A percentile compares a stretch with the other conserved stretches of the same genome.
phyloP scores from a whole-genome alignment of 1,140 invertebrate species.

The Dysdera silvatica region DNA sequence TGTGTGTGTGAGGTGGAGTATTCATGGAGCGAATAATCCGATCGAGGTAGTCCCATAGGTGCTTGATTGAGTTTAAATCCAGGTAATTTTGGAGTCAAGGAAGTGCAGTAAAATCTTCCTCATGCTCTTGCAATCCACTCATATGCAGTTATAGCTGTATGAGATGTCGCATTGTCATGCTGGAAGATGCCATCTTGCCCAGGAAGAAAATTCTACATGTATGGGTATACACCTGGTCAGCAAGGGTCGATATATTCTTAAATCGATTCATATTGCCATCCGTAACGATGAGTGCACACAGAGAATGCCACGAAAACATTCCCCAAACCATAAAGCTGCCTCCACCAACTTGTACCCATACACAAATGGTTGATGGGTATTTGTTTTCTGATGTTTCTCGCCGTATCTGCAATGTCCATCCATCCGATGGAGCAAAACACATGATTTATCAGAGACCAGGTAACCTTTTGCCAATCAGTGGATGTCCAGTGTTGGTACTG shows the following conservation, averaged over 20 bases:
- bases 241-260: background rate
- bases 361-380: background rate
- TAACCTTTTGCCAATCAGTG: background rate
- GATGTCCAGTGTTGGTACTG: background rate
- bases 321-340: background rate
- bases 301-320: background rate
- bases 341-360: background rate
- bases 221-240: background rate
- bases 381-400: background rate
- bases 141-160: background rate
- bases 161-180: background rate
- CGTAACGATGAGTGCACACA: background rate
- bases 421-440: background rate
- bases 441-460: background rate
- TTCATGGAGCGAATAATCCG: background rate
- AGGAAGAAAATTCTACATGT: background rate
- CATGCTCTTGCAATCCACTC: background rate
- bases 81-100: too few species aligned
- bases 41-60: background rate
- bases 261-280: too few species aligned
- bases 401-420: background rate
- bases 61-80: background rate
- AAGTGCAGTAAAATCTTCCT: too few species aligned
- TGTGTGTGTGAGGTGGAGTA: background rate
- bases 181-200: background rate